A percentile compares a stretch with the other conserved stretches of the same genome.
Evolutionary conservation across 2,797 vertebrate genomes (phyloP).

Genomic region (Poecilia velifera): DNA sequence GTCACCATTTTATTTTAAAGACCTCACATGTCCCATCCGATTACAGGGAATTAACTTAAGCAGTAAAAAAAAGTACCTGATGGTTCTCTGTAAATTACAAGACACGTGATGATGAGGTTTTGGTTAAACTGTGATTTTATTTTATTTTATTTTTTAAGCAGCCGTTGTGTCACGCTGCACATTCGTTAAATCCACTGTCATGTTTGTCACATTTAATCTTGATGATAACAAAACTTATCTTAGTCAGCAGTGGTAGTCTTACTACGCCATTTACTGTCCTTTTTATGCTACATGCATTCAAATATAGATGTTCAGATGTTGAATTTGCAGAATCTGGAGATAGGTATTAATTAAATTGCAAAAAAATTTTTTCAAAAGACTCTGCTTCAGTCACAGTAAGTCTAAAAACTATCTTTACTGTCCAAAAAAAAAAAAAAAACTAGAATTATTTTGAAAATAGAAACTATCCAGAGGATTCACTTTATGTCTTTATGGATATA

Average conservation of each 20-base stretch:
- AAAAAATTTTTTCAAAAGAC: neutral
- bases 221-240: neutral
- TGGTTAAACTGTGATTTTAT: neutral
- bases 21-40: neutral
- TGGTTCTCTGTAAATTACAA: neutral
- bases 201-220: neutral
- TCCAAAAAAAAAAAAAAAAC: neutral
- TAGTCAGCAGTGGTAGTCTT: neutral
- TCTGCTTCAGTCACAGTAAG: neutral
- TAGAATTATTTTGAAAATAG: neutral
- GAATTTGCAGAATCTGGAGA: neutral
- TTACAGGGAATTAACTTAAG: neutral
- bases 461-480: neutral
- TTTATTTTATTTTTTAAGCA: neutral
- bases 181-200: neutral
- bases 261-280: neutral
- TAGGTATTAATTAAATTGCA: neutral
- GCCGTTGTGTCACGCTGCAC: neutral
- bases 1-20: neutral
- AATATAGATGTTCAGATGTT: neutral
- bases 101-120: neutral
- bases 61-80: neutral
- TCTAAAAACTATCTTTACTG: neutral
- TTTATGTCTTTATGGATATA: neutral
- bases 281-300: neutral